Base-by-base conservation (phyloP, 2,797 vertebrate species). In the Notolepis coatsorum region DNA sequence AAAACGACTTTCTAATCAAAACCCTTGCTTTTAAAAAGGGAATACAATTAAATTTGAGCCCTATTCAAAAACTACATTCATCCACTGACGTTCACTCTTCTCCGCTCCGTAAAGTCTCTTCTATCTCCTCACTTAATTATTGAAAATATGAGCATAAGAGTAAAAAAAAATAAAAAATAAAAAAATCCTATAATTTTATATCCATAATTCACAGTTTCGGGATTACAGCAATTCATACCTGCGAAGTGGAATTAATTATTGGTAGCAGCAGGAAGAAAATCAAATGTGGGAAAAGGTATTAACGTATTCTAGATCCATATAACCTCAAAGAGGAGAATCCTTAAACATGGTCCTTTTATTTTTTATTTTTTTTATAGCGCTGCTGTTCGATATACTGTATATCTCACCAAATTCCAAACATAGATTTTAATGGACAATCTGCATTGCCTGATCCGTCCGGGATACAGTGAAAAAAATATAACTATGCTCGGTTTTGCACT, bases 221-320 rank as follows among this genome's bases (percentile, higher is more conserved):
- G 87, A 90, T 91, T 91, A 88, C 77, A 89, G 71, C 84, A 80
- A 78, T 88, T 90, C 80, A 85, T 79, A 84, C 82, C 80, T 82
- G 80, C 80, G 84, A 84, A 59, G 54, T 70, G 79, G 85, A 91
- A 92, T 91, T 88, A 77, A 88, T 91, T 90, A 87, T 83, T 68
- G 71, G 82, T 77, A 73, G 80, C 71, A 74, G 79, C 27, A 74
- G 73, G 64, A n/a, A n/a, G 65, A 81, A 85, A 89, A 89, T 88
- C 85, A 91, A 87, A 90, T 43, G 10, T 51, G 73, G 72, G 72
- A 80, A 80, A 82, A 77, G 82, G 75, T 85, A 77, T 86, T 89
- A 89, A 90, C 70, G 81, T 89, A 91, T 90, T 91, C 87, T 81
- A 81, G 82, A 90, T 89, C 87, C 72, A 87, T 87, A 87, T 87